Evolutionary conservation across 2,113 vertebrate species (phyloP).

Genomic region (Felis chaus): DNA sequence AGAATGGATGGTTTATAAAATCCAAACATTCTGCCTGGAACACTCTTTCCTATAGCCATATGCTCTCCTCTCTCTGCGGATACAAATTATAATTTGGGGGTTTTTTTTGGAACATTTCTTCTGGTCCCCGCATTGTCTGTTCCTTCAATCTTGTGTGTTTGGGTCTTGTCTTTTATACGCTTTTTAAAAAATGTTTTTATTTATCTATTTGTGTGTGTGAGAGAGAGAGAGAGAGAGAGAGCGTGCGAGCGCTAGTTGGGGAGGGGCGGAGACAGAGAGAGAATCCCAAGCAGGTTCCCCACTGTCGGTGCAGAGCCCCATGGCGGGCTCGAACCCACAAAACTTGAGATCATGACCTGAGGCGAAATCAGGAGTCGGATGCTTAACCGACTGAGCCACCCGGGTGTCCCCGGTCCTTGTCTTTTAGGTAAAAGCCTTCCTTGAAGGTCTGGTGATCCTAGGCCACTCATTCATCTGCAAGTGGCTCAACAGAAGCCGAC

Average conservation of each 20-base stretch:
- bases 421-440: background rate
- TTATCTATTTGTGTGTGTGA: no score
- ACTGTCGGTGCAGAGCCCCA: no score
- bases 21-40: background rate
- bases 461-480: background rate
- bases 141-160: background rate
- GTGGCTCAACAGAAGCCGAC: background rate
- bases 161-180: no score
- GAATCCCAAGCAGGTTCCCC: no score
- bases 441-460: background rate
- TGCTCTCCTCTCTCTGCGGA: background rate
- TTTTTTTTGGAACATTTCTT: background rate
- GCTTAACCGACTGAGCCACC: no score
- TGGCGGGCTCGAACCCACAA: no score
- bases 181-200: no score
- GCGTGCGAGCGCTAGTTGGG: fast-evolving
- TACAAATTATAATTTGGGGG: background rate
- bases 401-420: no score
- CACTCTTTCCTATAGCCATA: background rate
- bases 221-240: no score
- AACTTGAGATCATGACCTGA: no score
- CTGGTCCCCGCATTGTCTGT: background rate
- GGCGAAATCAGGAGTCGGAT: no score
- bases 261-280: no score
- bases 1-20: background rate